A percentile compares a stretch with the other conserved stretches of the same genome.
phyloP scores from a whole-genome alignment of 1,140 invertebrate species.

The Lineus longissimus region DNA sequence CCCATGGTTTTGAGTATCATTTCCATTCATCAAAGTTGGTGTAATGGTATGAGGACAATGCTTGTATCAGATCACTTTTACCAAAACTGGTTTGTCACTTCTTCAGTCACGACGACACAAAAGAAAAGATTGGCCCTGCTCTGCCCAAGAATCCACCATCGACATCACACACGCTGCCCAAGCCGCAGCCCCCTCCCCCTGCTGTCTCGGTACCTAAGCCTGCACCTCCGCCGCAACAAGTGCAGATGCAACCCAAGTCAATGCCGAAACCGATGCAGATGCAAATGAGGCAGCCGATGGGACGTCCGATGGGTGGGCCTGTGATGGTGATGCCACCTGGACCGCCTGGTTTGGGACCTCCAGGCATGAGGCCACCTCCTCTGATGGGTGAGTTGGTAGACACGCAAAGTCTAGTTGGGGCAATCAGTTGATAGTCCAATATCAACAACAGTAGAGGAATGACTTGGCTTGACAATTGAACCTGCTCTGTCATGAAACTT shows the following conservation, averaged over 20 bases:
- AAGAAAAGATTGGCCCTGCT: constrained; percentile 65
- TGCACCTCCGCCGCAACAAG: constrained; percentile 26
- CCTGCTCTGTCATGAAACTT: no score
- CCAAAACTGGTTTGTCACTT: neutral
- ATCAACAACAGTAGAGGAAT: no score
- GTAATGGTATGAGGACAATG: no score
- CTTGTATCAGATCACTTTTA: no score
- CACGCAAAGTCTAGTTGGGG: no score
- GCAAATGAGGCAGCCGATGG: constrained; percentile 30
- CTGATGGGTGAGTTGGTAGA: constrained; percentile 39
- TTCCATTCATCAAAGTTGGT: no score
- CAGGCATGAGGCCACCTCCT: constrained; percentile 19
- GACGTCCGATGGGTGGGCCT: constrained; percentile 11
- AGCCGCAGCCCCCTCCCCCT: constrained; percentile 17
- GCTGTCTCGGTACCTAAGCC: constrained; percentile 22
- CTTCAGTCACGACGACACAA: constrained; percentile 78
- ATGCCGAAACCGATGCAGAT: constrained; percentile 19
- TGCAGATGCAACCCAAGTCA: constrained; percentile 20
- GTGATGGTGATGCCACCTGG: constrained; percentile 40
- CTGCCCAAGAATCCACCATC: constrained; percentile 27
- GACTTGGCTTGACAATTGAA: neutral
- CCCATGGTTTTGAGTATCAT: no score
- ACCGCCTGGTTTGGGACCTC: constrained; percentile 20
- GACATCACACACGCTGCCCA: constrained; percentile 12
- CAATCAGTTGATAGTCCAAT: no score